A percentile compares a stretch with the other conserved stretches of the same genome.
Conservation (phyloP, 2,888 invertebrate genomes). For the Phyto melanocephala region DNA sequence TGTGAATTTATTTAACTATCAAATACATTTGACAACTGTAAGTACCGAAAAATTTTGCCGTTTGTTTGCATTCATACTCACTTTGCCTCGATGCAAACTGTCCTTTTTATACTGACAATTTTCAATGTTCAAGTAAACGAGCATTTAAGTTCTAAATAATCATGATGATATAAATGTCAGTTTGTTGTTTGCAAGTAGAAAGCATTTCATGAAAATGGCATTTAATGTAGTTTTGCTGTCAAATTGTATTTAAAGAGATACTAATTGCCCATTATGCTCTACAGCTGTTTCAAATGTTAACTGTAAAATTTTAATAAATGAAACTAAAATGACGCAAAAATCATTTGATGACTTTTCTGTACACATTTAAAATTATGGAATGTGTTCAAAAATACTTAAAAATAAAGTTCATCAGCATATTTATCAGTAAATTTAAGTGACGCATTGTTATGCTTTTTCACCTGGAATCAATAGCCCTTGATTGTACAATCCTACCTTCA, state of each 20-base stretch:
- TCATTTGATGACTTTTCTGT: no score
- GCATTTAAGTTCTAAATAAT: background rate
- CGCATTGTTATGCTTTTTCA: no score
- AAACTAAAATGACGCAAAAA: background rate
- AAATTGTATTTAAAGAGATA: slow-evolving; percentile 8
- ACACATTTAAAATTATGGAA: no score
- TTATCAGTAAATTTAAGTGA: no score
- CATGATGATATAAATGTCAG: background rate
- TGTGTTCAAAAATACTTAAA: no score
- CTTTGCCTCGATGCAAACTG: background rate
- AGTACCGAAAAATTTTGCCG: background rate
- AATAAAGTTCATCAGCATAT: no score
- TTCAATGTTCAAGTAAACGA: background rate
- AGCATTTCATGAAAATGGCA: background rate
- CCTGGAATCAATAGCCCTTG: no score
- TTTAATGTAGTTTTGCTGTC: slow-evolving; percentile 6
- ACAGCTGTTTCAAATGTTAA: background rate
- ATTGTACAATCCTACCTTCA: no score
- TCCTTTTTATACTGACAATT: background rate
- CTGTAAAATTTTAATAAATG: background rate
- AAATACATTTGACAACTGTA: background rate
- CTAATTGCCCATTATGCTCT: slow-evolving; percentile 14
- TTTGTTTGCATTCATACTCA: background rate
- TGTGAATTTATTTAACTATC: background rate
- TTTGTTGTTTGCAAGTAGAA: no score